Conservation (phyloP, 2,888 invertebrate genomes). For the Abrostola triplasia region DNA sequence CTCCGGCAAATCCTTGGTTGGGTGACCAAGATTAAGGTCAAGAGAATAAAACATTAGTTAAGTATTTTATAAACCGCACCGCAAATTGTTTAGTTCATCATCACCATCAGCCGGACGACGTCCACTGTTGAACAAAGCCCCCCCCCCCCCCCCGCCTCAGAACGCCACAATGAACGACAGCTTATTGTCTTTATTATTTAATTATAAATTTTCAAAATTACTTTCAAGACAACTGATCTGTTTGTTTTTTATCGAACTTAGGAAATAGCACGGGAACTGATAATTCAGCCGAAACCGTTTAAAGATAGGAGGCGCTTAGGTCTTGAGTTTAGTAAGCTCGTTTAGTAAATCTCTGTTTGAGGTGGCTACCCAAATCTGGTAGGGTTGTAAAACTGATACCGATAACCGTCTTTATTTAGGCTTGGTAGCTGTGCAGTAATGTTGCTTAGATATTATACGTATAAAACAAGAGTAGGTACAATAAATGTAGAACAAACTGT, state of each 20-base stretch:
- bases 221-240: slow-evolving; percentile 14
- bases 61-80: no score
- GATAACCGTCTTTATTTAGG: slow-evolving; percentile 22
- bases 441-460: not conserved
- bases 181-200: no score
- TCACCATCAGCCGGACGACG: no score
- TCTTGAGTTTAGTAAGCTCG: slow-evolving; percentile 15
- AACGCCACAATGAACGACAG: no score
- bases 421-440: not conserved
- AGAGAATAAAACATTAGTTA: no score
- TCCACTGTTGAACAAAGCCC: no score
- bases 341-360: slow-evolving; percentile 27
- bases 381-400: slow-evolving; percentile 26
- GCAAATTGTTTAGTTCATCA: no score
- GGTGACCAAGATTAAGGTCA: no score
- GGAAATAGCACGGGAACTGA: slow-evolving; percentile 23
- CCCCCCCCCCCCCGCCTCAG: no score
- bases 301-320: slow-evolving; percentile 29
- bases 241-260: slow-evolving; percentile 32
- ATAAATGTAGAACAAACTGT: no score
- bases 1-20: no score
- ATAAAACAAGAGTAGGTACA: not conserved
- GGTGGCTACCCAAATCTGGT: slow-evolving; percentile 15
- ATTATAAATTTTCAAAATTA: no score
- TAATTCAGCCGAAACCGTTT: slow-evolving; percentile 36